Base-by-base conservation (phyloP, 92 coral and sea anemone genomes). In the Palythoa caribaeorum region DNA sequence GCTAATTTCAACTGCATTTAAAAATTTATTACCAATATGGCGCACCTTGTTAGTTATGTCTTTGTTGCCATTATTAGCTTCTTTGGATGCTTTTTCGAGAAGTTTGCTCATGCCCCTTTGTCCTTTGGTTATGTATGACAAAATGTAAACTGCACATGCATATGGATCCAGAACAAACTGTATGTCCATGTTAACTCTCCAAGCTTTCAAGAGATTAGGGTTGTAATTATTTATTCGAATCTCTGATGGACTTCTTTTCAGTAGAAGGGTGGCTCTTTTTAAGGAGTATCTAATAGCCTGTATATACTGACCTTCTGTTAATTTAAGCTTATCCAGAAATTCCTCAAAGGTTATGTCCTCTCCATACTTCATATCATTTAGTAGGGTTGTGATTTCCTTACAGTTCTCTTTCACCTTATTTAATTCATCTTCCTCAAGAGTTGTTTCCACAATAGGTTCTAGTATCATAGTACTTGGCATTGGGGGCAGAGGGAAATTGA, bases 401-500 rank as follows among this genome's bases (percentile, higher is more conserved):
- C 37, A 79, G 62, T 88, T 76, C 76, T 65, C 53, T 47, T 87
- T 87, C 21, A 87, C 66, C 48, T 13, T 16, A 12, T 78, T 68
- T 36, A 68, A 71, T 12, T 88, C 85, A 54, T 88, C 71, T 38
- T 89, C 75, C 40, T 68, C 90, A 85, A 77, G 65, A 40, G 6
- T 3, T 79, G 17, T 55, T 72, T 85, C 81, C 44, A n/a, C 38
- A 8, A 92, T 28, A 69, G 92, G 92, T 39, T 85, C 68, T n/a
- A 89, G 68, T 38, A 88, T 88, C 79, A 88, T 79, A 62, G 94
- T 83, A 75, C 40, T 54, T 68, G 80, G 87, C 92, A 88, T 88
- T 19, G 91, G 91, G 14, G 92, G 90, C 6, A 77, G 17, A 44
- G 94, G 94, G 19, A 83, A 92, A 83, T 92, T 90, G 63, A 93